Evolutionary conservation across 2,888 invertebrate species (phyloP), one percentile per base, ranked within the genome.

Genomic region (Mimachlamys varia): DNA sequence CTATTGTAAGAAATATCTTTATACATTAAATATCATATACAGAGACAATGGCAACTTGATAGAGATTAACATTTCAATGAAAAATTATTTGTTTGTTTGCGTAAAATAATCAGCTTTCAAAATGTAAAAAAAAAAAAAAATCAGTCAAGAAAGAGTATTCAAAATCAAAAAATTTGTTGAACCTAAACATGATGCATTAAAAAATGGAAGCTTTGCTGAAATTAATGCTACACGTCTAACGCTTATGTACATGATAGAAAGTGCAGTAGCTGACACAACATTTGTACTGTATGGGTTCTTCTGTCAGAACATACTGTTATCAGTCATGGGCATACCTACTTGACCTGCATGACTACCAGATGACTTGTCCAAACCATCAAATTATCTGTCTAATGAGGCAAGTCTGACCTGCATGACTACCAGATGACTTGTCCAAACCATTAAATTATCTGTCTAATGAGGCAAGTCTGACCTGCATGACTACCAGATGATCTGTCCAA

Each of bases 161-260:
- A 10, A 53, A 53, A 15, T 53, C 17, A 53, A 17, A 12, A 19
- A n/a, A n/a, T n/a, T 58, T 58, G 27, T 76, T 76, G 62, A 22
- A 62, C 3, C 5, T 62, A n/a, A 7, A 76, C 22, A 19, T 76
- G 17, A 5, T 76, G 10, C 27, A 58, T 22, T 33, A 33, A 33
- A 27, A 76, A 33, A 0, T 76, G n/a, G 76, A 33, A 76, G 76
- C 76, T 76, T 76, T 76, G 76, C 76, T 76, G 76, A 76, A 76
- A 76, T 33, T 76, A 33, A 76, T 7, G 27, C 76, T 15, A 76
- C 76, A 76, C 33, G 13, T 33, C 76, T 76, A 76, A 76, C 17
- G 76, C 76, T 76, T 62, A 22, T 62, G 22, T 62, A 62, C 62
- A n/a, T 62, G 53, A 19, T 53, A 19, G 19, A 19, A 62, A 62